Base-by-base conservation (phyloP, 2,888 invertebrate species). In the Meandrusa payeni region DNA sequence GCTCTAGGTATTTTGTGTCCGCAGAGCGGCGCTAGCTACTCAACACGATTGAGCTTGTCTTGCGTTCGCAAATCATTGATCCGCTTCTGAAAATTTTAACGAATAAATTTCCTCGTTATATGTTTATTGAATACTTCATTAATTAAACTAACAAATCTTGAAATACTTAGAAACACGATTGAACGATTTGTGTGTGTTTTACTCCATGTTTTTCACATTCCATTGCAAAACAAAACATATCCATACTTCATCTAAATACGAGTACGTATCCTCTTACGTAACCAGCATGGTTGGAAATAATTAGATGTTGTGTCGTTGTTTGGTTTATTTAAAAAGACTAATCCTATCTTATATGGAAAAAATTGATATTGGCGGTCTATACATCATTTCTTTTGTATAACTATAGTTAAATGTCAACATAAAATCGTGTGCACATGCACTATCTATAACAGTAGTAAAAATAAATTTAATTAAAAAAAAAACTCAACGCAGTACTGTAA, bases 1-100 rank as follows among this genome's bases (percentile, higher is more conserved):
- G 94, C 95, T 66, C 90, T 95, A 93, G 95, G 95, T 95, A 91
- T 68, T 64, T 13, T 24, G 42, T 42, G 36, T 43, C 31, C 26
- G 42, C 10, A 22, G 20, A 27, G 9, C 7, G 11, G 5, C 6
- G 5, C 19, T 22, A 24, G 23, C n/a, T 1, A 10, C 24, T 19
- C 2, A 31, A 31, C 9, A 17, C 1, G 23, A 33, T 33, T 33
- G 17, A 10, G 9, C 7, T 17, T 9, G 13, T 28, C 15, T 6
- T 28, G 28, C 15, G 15, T 28, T 3, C n/a, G 15, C 28, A 15
- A 7, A 28, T 4, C 4, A 15, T 15, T 4, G 4, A 2, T 3
- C 27, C n/a, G 11, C 27, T 27, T 12, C 27, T 15, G 2, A 2
- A 15, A 15, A 15, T 15, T n/a, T 15, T 15, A 15, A 15, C 15